Base-by-base conservation (phyloP, 2,797 vertebrate genomes). In the Sternotherus odoratus region DNA sequence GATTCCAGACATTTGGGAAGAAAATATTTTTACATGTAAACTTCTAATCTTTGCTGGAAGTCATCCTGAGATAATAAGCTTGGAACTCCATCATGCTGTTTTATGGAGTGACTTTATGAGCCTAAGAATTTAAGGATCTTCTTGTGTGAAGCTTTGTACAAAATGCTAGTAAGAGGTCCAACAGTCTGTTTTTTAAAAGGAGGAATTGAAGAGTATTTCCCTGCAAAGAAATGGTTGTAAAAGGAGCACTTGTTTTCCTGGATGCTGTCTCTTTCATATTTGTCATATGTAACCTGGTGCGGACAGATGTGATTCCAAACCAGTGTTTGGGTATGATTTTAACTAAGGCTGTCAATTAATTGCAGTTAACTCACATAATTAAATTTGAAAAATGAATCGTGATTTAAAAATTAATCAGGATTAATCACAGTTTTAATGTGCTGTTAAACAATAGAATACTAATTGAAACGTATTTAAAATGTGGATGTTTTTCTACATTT, bases 191-290 rank as follows among this genome's bases (percentile, higher is more conserved):
- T 96, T 96, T 92, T 79, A 96, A 95, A 95, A 92, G 90, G 85
- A 91, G 95, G 95, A 94, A 96, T 95, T 95, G 95, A 96, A 97
- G 93, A 85, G 89, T 93, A 83, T 96, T 95, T 96, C 96, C 69
- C 88, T 87, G 82, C 60, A 93, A 86, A 96, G 95, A 95, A 97
- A 97, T 77, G 91, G 79, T 87, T 93, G 90, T 83, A 95, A 95
- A 86, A 97, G 91, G 54, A 97, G 94, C 94, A 97, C 95, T 95
- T 97, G 96, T 60, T 97, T 95, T 96, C 96, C 95, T 96, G 95
- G 88, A 92, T 85, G 91, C 91, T 97, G 93, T 96, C 95, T 96
- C 83, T 96, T 77, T 79, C 95, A 93, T 93, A 94, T 97, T 97
- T 96, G 81, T 95, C 93, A 87, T 88, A 43, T 92, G 33, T 89